Evolutionary conservation across 2,113 vertebrate species (phyloP), one percentile per base, ranked within the genome.

Genomic region (Scatophagus argus): DNA sequence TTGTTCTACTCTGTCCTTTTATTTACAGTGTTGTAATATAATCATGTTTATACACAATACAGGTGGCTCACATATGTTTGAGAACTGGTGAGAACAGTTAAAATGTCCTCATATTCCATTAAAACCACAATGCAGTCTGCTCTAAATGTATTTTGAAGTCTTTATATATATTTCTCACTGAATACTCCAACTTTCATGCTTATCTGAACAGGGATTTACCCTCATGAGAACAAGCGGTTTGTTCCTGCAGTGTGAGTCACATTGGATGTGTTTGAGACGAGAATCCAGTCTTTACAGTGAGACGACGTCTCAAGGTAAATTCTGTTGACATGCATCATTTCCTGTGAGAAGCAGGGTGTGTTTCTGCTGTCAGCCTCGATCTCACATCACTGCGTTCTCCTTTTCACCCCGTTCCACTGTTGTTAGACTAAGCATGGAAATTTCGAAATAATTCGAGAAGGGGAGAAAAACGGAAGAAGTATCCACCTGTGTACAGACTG

Each of bases 241-340:
- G 23, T 32, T 1, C 17, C 51, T 49, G 25, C 73, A 52, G n/a
- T 39, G 23, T 38, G 5, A 44, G 36, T 56, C 60, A 16, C 10
- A 12, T 47, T 56, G 25, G 29, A 54, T 64, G 17, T 25, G 66
- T 63, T 64, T 65, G 32, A 56, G 74, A 77, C 10, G n/a, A 31
- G 70, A 60, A 74, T 65, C 5, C 19, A 17, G 27, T 3, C 66
- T 75, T 51, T 27, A 21, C 32, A 6, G 32, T n/a, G 41, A 54
- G 44, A 56, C 25, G 39, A 56, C 8, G 52, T 67, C 75, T 86
- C 2, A 3, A 21, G 25, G 54, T 72, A 72, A 80, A 74, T 62
- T 52, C 31, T 81, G 63, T 58, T 73, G 81, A 70, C 75, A 73
- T 21, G 34, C 75, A 64, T 69, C 62, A 61, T 71, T 66, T 59